These are phyloP conservation scores for Laothoe populi DNA, from an alignment of 2,888 invertebrate species.

Conservation along the genomic window DNA sequence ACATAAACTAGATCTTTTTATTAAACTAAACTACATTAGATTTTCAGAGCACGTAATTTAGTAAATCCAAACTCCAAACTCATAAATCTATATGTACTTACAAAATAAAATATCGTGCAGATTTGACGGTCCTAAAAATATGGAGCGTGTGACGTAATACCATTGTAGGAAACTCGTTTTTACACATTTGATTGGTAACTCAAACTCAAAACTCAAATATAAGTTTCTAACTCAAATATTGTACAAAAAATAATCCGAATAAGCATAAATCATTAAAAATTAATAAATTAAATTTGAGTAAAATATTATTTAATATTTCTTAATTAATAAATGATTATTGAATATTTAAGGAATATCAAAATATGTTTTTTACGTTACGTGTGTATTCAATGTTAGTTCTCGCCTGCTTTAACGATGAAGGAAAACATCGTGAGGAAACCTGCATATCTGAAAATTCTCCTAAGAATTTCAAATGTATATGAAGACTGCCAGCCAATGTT, in stretches of 20 bases:
- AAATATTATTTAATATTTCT: no score
- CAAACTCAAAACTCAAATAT: no score
- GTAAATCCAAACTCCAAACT: neutral
- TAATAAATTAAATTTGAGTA: no score
- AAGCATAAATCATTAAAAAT: constrained; percentile 1
- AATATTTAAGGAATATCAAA: no score
- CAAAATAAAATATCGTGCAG: constrained; percentile 6
- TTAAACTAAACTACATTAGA: neutral
- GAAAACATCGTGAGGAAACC: no score
- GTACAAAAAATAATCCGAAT: neutral
- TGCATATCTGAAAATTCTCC: no score
- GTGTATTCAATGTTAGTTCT: no score
- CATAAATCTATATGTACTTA: neutral
- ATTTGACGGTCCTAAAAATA: neutral
- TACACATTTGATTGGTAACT: neutral
- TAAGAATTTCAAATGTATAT: no score
- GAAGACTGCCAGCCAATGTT: no score
- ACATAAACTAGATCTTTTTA: neutral
- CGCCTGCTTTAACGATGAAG: no score
- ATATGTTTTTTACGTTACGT: no score
- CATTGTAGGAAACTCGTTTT: constrained; percentile 16
- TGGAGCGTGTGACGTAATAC: constrained; percentile 11
- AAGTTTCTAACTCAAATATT: neutral
- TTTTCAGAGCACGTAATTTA: neutral
- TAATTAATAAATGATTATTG: no score